phyloP scores from a whole-genome alignment of 1,140 invertebrate species.

The Hycleus phaleratus region DNA sequence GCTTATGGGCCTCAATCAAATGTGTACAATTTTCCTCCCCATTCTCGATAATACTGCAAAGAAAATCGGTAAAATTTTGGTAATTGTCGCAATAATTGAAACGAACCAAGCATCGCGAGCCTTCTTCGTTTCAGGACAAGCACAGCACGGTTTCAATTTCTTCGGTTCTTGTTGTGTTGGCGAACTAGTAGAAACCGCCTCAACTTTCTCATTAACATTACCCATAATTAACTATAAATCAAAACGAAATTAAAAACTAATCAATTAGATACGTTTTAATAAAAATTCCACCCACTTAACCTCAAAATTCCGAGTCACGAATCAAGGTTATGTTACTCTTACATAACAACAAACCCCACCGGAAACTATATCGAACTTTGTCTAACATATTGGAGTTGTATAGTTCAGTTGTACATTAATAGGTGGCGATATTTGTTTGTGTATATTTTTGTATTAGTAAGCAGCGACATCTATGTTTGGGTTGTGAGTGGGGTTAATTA shows the following conservation, averaged over 20 bases:
- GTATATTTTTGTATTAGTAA: no score
- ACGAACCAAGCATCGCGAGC: slow-evolving; percentile 79
- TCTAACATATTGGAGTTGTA: no score
- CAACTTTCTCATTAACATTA: slow-evolving; percentile 34
- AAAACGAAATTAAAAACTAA: not conserved
- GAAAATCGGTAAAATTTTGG: slow-evolving; percentile 7
- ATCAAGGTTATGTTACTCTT: no score
- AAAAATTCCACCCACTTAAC: no score
- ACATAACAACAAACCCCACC: no score
- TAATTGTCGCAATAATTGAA: not conserved
- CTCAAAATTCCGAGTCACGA: no score
- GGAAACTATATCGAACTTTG: no score
- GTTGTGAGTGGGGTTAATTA: no score
- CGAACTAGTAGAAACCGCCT: slow-evolving; percentile 32
- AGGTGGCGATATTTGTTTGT: no score
- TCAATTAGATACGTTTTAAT: no score
- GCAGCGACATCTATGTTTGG: no score
- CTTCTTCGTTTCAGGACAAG: slow-evolving; percentile 94
- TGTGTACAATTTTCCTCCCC: slow-evolving; percentile 87
- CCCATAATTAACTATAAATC: slow-evolving; percentile 22
- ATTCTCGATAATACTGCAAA: slow-evolving; percentile 78
- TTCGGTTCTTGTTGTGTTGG: slow-evolving; percentile 43
- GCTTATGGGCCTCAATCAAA: slow-evolving; percentile 92
- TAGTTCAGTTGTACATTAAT: no score
- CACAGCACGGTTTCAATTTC: slow-evolving; percentile 92